Evolutionary conservation across 1,140 invertebrate species (phyloP), one percentile per base, ranked within the genome.

Genomic region (Wiebesia pumilae): DNA sequence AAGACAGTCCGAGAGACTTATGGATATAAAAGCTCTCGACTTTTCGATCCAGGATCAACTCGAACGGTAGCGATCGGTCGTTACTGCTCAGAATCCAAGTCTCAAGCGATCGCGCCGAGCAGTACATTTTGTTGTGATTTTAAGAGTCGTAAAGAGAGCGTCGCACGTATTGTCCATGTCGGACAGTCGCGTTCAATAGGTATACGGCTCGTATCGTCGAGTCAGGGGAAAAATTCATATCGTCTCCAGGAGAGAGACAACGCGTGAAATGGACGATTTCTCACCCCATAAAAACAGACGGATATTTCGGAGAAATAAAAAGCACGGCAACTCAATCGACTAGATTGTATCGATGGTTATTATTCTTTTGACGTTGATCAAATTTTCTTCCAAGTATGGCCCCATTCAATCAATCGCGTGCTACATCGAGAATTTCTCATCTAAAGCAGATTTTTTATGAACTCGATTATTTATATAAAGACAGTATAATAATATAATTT

Each of bases 111-210:
- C 81, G 33, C 77, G 69, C 84, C 85, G 83, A 79, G 87, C 35
- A 83, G 27, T 54, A 80, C 81, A 77, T 88, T 88, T 86, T 77
- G 43, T 71, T 75, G 88, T 87, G 87, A 89, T 92, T 91, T 93
- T 93, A 93, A 92, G 87, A 89, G 89, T 90, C 92, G 89, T 93
- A 93, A 93, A 93, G 90, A 91, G 90, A 90, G 87, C 90, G 86
- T 88, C 88, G 89, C 93, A 92, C 92, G 93, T 93, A 85, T 88
- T 80, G 86, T 75, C 43, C 47, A 27, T 58, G 54, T 73, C 47
- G 47, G 43, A 1, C 12, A 24, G n/a, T 40, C 47, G 62, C 43
- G 43, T 16, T 16, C 12, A 43, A 33, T 35, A 33, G 30, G n/a
- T 83, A 75, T 33, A 43, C 9, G 1, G 21, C 7, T 38, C 54